Percentiles rank a stretch among this genome's conserved stretches.
These are phyloP conservation scores for Lasiommata megera DNA, from an alignment of 2,888 invertebrate species.

Conservation along the genomic window DNA sequence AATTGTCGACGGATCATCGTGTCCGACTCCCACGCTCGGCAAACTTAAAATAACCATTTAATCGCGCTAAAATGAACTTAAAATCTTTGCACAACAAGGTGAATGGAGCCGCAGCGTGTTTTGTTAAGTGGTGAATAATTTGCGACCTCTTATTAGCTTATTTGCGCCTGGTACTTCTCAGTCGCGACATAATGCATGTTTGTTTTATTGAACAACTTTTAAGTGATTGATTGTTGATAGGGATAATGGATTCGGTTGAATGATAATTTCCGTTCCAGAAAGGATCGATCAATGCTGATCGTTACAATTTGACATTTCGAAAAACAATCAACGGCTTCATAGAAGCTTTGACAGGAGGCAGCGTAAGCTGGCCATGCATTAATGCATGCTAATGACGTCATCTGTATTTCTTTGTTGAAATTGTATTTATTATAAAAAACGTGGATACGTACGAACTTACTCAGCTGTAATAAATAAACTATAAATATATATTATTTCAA, in stretches of 20 bases:
- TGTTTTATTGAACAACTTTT: conserved; percentile 5
- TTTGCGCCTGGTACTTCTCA: conserved; percentile 55
- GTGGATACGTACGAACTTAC: too few species aligned
- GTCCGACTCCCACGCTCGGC: conserved; percentile 63
- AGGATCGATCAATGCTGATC: not conserved
- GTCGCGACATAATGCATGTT: conserved; percentile 13
- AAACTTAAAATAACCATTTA: conserved; percentile 26
- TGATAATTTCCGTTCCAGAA: not conserved
- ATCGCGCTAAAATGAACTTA: conserved; percentile 39
- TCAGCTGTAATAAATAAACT: too few species aligned
- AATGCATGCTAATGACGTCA: too few species aligned
- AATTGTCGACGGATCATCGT: conserved; percentile 74
- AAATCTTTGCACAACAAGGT: conserved; percentile 27
- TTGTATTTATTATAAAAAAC: too few species aligned
- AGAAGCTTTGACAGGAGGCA: too few species aligned
- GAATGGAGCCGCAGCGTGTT: conserved; percentile 16
- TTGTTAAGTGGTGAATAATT: conserved; percentile 51
- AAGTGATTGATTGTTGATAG: conserved; percentile 1
- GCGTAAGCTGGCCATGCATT: too few species aligned
- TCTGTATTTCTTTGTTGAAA: too few species aligned
- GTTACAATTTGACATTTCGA: not conserved
- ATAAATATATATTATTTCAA: too few species aligned
- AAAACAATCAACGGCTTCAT: not conserved
- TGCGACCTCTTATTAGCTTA: conserved; percentile 61
- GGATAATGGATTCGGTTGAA: not conserved